Base-by-base conservation (phyloP, 2,888 invertebrate genomes). In the Anthophora plumipes region DNA sequence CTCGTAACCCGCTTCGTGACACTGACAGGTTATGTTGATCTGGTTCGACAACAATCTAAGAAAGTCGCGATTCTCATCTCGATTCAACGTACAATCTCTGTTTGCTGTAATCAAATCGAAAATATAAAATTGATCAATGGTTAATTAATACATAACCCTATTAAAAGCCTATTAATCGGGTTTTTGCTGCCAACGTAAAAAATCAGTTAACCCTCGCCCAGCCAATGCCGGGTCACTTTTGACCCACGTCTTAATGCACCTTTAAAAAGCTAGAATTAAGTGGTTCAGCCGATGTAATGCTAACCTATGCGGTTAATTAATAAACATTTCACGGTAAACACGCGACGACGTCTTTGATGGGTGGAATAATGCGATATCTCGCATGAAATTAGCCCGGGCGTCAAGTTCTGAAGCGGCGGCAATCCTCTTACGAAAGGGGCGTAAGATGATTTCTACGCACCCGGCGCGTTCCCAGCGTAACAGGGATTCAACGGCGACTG, bases 1-100 rank as follows among this genome's bases (percentile, higher is more conserved):
- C 82, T 92, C 91, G 91, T 94, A 95, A 0, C 95, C 95, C 1
- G 85, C 68, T 64, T 93, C 88, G 17, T 90, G 91, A 89, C 96
- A 96, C 70, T 93, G 84, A 89, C 96, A 96, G 59, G 94, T 94
- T 61, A 96, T 93, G 88, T 96, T 96, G 95, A 96, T 95, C 87
- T 94, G 94, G 90, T 96, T 95, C 70, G 92, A 88, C 39, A 95
- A 92, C 39, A 96, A 92, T 54, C 94, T 93, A 72, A 93, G 91
- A 5, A 95, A 94, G 88, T 94, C 92, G 55, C 88, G 91, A 89
- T 95, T 95, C n/a, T 92, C 81, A 64, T 91, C 87, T 2, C 91
- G 92, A 63, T 93, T 83, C 20, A 95, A 86, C 3, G 37, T 79
- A 83, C 95, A 94, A 61, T 93, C 93, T 72, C 92, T 89, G 59